A percentile compares a stretch with the other conserved stretches of the same genome.
phyloP scores from a whole-genome alignment of 2,113 vertebrate species.

The Lynx canadensis region DNA sequence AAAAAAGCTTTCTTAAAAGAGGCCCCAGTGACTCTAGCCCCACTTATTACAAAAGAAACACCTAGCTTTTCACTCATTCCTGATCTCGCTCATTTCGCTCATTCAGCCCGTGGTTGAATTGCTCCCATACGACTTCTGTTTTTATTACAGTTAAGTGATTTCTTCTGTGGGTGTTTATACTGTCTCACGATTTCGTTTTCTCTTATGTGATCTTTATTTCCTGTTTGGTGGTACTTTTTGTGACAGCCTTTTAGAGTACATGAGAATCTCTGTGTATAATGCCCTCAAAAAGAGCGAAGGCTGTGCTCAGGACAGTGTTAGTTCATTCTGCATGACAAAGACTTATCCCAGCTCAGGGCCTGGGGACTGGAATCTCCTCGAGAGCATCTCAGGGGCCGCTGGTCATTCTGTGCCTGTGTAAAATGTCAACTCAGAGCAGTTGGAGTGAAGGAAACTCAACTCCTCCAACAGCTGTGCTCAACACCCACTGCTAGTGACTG shows the following conservation, averaged over 20 bases:
- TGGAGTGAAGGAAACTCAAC: background rate
- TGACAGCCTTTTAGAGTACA: background rate
- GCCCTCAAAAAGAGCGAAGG: background rate
- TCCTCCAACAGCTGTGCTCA: background rate
- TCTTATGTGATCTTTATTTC: background rate
- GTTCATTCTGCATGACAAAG: background rate
- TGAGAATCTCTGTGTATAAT: background rate
- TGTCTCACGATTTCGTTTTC: background rate
- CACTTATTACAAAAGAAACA: background rate
- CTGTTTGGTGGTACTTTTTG: background rate
- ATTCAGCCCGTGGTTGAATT: background rate
- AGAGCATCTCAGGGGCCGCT: background rate
- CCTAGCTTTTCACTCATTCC: background rate
- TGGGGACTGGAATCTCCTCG: background rate
- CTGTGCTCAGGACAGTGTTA: background rate
- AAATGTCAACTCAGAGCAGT: background rate
- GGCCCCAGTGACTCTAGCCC: background rate
- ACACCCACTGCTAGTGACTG: accelerated
- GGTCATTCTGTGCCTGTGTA: background rate
- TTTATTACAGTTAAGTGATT: background rate
- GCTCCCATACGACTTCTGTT: background rate
- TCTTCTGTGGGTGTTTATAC: background rate
- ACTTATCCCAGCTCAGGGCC: background rate
- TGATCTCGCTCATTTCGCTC: background rate
- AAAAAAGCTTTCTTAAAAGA: background rate